These are phyloP conservation scores for Aplysia californica DNA, from an alignment of 1,140 invertebrate genomes.

Conservation along the genomic window DNA sequence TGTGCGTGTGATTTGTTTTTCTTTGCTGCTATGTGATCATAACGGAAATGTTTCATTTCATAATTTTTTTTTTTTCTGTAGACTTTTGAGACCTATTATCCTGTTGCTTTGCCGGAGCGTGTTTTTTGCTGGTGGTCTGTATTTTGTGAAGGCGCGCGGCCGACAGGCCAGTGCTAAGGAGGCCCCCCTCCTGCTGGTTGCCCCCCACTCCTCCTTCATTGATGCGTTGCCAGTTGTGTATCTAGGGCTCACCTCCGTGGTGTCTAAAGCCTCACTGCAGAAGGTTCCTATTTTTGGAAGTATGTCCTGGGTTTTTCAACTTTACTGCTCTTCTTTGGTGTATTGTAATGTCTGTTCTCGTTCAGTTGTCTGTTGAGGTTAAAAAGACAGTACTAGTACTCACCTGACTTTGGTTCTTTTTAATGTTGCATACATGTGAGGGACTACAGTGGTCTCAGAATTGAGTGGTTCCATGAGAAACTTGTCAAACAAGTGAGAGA, in stretches of 20 bases:
- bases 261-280: slow-evolving; percentile 85
- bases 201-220: slow-evolving; percentile 91
- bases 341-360: neutral
- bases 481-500: too few relatives aligned
- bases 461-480: too few relatives aligned
- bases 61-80: too few relatives aligned
- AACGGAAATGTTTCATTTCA: too few relatives aligned
- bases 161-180: slow-evolving; percentile 75
- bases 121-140: slow-evolving; percentile 85
- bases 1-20: slow-evolving; percentile 28
- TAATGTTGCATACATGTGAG: too few relatives aligned
- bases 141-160: slow-evolving; percentile 79
- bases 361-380: neutral
- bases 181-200: slow-evolving; percentile 87
- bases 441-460: too few relatives aligned
- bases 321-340: neutral
- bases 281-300: slow-evolving; percentile 88
- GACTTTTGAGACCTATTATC: slow-evolving; percentile 53
- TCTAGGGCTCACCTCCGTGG: slow-evolving; percentile 85
- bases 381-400: neutral
- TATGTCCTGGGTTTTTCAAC: slow-evolving; percentile 66
- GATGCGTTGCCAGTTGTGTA: slow-evolving; percentile 83
- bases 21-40: too few relatives aligned
- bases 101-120: slow-evolving; percentile 72
- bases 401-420: too few relatives aligned